Percentiles rank a stretch among this genome's conserved stretches.
phyloP scores from a whole-genome alignment of 2,888 invertebrate species.

The Arge pagana region DNA sequence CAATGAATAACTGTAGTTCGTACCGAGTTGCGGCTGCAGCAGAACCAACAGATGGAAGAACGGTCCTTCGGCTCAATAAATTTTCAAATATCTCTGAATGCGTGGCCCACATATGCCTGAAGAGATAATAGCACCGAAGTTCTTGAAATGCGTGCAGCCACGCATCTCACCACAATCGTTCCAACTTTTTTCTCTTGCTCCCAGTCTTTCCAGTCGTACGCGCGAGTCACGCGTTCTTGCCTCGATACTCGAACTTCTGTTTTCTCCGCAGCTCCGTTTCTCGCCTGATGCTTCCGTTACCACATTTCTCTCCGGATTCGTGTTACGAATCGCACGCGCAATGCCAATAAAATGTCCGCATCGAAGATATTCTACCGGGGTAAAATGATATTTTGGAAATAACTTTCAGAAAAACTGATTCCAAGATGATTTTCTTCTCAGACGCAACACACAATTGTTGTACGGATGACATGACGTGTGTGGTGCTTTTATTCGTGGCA shows the following conservation, averaged over 20 bases:
- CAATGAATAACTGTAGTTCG: constrained; percentile 26
- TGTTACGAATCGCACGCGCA: too few relatives aligned
- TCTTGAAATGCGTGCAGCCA: constrained; percentile 34
- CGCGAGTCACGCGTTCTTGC: too few relatives aligned
- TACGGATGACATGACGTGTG: too few relatives aligned
- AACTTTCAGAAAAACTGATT: too few relatives aligned
- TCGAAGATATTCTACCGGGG: too few relatives aligned
- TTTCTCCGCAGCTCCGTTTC: not conserved
- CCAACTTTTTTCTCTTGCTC: constrained; percentile 25
- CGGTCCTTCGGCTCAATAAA: constrained; percentile 23
- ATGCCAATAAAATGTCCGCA: too few relatives aligned
- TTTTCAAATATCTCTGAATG: constrained; percentile 42
- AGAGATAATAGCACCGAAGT: constrained; percentile 48
- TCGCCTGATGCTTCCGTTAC: not conserved
- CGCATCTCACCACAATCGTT: constrained; percentile 24
- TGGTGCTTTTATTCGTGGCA: too few relatives aligned
- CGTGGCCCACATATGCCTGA: constrained; percentile 47
- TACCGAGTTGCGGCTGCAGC: constrained; percentile 13
- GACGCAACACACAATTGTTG: too few relatives aligned
- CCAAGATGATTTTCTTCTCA: too few relatives aligned
- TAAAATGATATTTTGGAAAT: too few relatives aligned
- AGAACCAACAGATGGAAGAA: constrained; percentile 44
- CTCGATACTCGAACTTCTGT: not conserved
- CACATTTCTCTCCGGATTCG: too few relatives aligned
- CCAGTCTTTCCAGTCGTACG: not conserved